phyloP scores from a whole-genome alignment of 1,140 invertebrate species.

The Nephila pilipes region DNA sequence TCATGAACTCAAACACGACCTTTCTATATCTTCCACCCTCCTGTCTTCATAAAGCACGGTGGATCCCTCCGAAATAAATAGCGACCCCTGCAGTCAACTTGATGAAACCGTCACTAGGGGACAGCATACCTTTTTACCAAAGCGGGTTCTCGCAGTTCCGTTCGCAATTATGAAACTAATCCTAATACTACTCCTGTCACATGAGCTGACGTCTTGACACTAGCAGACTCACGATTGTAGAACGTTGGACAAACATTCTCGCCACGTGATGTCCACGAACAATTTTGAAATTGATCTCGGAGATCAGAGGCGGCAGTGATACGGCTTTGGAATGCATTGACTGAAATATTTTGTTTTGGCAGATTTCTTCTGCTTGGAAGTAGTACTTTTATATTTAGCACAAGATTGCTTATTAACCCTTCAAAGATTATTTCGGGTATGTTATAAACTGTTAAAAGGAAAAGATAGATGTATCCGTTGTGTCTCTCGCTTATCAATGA shows the following conservation, averaged over 20 bases:
- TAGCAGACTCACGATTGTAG: slow-evolving; percentile 6
- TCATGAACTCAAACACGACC: background rate
- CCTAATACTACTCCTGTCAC: slow-evolving; percentile 22
- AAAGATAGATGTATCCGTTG: too few species aligned
- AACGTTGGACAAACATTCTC: slow-evolving; percentile 40
- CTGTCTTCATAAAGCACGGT: slow-evolving; percentile 20
- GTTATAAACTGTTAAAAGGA: too few species aligned
- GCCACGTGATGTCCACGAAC: slow-evolving; percentile 24
- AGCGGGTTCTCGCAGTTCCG: background rate
- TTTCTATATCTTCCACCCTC: background rate
- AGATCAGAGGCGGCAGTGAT: background rate
- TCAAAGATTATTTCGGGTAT: too few species aligned
- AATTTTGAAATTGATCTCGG: slow-evolving; percentile 36
- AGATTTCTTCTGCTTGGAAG: too few species aligned
- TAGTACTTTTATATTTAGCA: too few species aligned
- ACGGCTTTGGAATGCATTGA: too few species aligned
- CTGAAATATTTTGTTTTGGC: too few species aligned
- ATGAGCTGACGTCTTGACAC: slow-evolving; percentile 50
- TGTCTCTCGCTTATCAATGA: too few species aligned
- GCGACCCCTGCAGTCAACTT: slow-evolving; percentile 44
- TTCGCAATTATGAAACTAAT: slow-evolving; percentile 30
- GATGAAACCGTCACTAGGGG: slow-evolving; percentile 42
- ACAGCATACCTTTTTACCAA: slow-evolving; percentile 7
- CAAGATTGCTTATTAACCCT: too few species aligned
- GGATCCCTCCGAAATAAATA: slow-evolving; percentile 47